These are phyloP conservation scores for Pomacea canaliculata DNA, from an alignment of 2,888 invertebrate species.

Conservation along the genomic window DNA sequence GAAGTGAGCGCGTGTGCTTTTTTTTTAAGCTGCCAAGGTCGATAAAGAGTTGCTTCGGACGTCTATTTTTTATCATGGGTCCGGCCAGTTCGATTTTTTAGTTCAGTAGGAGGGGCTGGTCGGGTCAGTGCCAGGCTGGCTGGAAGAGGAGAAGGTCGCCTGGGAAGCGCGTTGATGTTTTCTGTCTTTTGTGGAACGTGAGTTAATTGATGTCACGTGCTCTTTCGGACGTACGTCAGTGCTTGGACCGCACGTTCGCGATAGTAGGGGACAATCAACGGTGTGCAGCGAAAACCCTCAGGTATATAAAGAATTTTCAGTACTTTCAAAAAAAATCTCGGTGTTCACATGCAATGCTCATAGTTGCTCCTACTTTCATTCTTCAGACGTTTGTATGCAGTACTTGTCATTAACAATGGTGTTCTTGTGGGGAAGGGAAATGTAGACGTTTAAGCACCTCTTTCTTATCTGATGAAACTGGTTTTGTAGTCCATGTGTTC, in stretches of 20 bases:
- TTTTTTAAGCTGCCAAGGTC: slow-evolving; percentile 26
- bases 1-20: slow-evolving; percentile 9
- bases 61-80: slow-evolving; percentile 23
- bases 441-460: no score
- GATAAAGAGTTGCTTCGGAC: slow-evolving; percentile 27
- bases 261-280: not conserved
- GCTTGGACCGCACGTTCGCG: slow-evolving; percentile 1
- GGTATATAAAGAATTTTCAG: not conserved
- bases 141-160: slow-evolving; percentile 8
- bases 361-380: no score
- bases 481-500: no score
- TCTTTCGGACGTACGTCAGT: slow-evolving; percentile 28
- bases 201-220: slow-evolving; percentile 36
- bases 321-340: no score
- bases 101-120: slow-evolving; percentile 16
- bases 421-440: no score
- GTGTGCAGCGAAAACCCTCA: not conserved
- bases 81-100: slow-evolving; percentile 27
- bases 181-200: slow-evolving; percentile 25
- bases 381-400: no score
- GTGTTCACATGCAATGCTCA: no score
- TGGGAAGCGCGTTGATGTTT: not conserved
- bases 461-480: no score
- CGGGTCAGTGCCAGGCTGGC: slow-evolving; percentile 23
- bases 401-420: no score